Base-by-base conservation (phyloP, 1,140 invertebrate species). In the Orussus abietinus region DNA sequence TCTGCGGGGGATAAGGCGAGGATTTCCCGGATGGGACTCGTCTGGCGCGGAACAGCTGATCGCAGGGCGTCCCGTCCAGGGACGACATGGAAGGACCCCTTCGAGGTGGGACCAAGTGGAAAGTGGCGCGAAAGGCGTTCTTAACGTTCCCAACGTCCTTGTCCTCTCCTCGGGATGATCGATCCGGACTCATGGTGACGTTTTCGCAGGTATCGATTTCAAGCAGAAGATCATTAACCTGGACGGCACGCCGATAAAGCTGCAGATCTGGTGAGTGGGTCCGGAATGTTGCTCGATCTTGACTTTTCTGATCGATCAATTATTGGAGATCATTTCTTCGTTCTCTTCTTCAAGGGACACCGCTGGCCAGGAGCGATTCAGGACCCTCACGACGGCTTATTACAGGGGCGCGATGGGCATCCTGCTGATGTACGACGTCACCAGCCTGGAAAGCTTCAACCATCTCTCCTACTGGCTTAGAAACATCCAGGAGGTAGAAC, bases 191-290 rank as follows among this genome's bases (percentile, higher is more conserved):
- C n/a, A n/a, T n/a, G n/a, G n/a, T n/a, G n/a, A n/a, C n/a, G n/a
- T n/a, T 47, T 42, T 73, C 70, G 26, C 68, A 90, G 88, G 88
- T 49, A 90, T 92, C 62, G 90, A 92, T 74, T 92, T 92, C 64
- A 92, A 92, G 74, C 88, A 92, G 68, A 92, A 91, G 70, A 87
- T 90, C 42, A 86, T 92, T 49, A 86, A 89, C 64, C 70, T 92
- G 47, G 86, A 90, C 65, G 88, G 88, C 3, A 84, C 83, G 37
- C 87, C 83, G 38, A 85, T 92, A 42, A 92, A 92, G 69, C 72
- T 92, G 31, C 90, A 92, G 75, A 90, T 92, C 64, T 92, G 89
- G 88, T 90, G 81, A 75, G 86, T 81, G 5, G 78, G 79, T 31
- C 77, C 4, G 14, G 10, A 14, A 6, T 12, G 10, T 33, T 3